Conservation (phyloP, 2,888 invertebrate genomes). For the Tenthredo livida region DNA sequence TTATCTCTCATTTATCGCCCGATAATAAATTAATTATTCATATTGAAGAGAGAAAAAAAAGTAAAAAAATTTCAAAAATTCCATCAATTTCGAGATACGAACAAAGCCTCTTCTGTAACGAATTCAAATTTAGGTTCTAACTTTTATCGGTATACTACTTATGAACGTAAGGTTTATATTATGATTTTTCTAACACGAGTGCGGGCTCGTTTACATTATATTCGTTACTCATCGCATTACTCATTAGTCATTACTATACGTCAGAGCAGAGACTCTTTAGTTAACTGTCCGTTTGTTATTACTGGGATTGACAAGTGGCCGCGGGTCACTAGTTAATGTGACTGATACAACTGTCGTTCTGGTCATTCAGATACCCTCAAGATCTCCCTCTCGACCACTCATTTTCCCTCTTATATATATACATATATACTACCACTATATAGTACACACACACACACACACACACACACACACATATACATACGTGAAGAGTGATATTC, state of each 20-base stretch:
- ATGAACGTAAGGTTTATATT: neutral
- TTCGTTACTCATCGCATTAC: slow-evolving; percentile 42
- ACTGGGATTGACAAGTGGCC: slow-evolving; percentile 68
- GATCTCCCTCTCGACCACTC: neutral
- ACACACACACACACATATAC: neutral
- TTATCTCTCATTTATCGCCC: no score
- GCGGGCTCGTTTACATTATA: slow-evolving; percentile 40
- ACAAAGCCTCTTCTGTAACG: neutral
- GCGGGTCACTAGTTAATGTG: slow-evolving; percentile 64
- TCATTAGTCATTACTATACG: slow-evolving; percentile 48
- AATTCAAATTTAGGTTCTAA: neutral
- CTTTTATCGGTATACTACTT: neutral
- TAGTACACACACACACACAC: neutral
- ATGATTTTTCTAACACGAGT: neutral
- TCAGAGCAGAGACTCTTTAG: slow-evolving; percentile 35
- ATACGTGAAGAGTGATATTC: neutral
- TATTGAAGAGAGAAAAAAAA: no score
- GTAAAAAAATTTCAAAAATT: neutral
- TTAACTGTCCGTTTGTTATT: slow-evolving; percentile 56
- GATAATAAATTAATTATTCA: no score
- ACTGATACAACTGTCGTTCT: slow-evolving; percentile 51
- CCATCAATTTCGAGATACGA: neutral
- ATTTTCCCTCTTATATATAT: neutral
- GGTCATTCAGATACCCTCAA: slow-evolving; percentile 46
- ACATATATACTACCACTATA: neutral